Evolutionary conservation across 2,888 invertebrate species (phyloP).

Genomic region (Tuberolachnus salignus): DNA sequence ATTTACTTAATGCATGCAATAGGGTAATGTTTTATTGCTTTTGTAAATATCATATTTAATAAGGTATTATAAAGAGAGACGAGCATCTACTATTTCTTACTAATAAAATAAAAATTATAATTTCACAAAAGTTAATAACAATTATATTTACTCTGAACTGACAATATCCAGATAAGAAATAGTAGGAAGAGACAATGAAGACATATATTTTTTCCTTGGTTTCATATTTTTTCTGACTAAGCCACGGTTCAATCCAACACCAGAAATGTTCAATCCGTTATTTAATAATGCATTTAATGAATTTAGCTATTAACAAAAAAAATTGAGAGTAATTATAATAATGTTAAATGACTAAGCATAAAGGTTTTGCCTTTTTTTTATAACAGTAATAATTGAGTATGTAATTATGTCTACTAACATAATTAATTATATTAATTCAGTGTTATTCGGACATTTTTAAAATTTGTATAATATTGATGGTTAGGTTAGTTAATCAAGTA

Average conservation of each 20-base stretch:
- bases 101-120: neutral
- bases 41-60: neutral
- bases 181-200: slow-evolving; percentile 24
- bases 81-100: neutral
- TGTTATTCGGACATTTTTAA: too few species aligned
- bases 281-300: slow-evolving; percentile 33
- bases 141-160: slow-evolving; percentile 30
- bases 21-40: too few species aligned
- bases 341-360: too few species aligned
- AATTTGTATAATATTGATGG: too few species aligned
- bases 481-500: too few species aligned
- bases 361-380: too few species aligned
- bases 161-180: slow-evolving; percentile 41
- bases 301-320: slow-evolving; percentile 27
- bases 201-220: slow-evolving; percentile 11
- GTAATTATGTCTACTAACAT: too few species aligned
- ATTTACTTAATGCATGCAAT: too few species aligned
- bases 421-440: neutral
- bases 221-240: slow-evolving; percentile 32
- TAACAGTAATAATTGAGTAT: neutral
- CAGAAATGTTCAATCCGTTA: slow-evolving; percentile 27
- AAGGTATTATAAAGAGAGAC: neutral
- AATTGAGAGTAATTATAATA: neutral
- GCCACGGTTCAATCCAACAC: slow-evolving; percentile 23
- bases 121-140: too few species aligned